Evolutionary conservation across 2,113 vertebrate genomes (phyloP).

Genomic region (Pongo abelii): DNA sequence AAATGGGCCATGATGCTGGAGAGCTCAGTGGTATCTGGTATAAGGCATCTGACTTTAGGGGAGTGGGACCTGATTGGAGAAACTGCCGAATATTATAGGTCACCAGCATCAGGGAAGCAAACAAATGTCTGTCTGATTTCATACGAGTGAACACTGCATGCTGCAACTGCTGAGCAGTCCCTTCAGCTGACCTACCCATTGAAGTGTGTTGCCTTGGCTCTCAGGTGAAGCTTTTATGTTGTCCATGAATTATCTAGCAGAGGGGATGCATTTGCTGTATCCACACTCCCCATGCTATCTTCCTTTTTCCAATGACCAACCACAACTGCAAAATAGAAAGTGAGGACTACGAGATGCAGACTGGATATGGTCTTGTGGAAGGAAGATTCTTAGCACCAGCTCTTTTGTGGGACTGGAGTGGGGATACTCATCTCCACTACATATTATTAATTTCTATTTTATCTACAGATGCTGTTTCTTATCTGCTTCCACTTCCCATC

Average conservation of each 20-base stretch:
- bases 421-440: background rate
- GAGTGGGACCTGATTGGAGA: background rate
- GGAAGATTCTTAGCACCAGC: background rate
- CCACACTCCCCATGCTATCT: background rate
- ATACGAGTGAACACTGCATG: rapidly evolving
- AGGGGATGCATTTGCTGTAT: background rate
- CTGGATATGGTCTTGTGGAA: background rate
- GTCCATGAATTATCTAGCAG: background rate
- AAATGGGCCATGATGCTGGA: background rate
- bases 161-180: background rate
- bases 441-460: background rate
- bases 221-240: background rate
- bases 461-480: background rate
- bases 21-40: rapidly evolving
- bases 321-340: background rate
- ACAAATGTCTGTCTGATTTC: background rate
- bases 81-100: background rate
- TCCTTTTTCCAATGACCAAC: background rate
- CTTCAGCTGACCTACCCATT: background rate
- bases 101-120: background rate
- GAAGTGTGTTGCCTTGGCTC: background rate
- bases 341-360: background rate
- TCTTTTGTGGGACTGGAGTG: too few species aligned
- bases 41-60: background rate
- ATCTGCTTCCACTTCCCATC: background rate